Conservation (phyloP, 2,888 invertebrate genomes). For the Taphrorychus bicolor region DNA sequence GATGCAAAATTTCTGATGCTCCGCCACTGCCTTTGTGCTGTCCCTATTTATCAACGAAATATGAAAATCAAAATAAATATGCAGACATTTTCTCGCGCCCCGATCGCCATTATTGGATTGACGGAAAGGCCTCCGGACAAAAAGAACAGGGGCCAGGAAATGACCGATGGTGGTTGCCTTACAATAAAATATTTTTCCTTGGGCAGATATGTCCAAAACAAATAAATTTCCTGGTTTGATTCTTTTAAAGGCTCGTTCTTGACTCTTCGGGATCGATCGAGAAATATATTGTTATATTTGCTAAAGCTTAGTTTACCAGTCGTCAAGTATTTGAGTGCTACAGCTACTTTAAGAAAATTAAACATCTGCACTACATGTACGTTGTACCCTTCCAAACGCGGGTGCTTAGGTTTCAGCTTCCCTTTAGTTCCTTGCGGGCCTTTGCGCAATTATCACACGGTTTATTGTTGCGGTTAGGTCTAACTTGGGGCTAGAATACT, state of each 20-base stretch:
- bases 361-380: background rate
- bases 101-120: conserved; percentile 53
- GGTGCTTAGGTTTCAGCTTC: conserved; percentile 4
- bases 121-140: conserved; percentile 51
- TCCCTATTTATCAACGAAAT: conserved; percentile 42
- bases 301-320: background rate
- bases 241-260: conserved; percentile 15
- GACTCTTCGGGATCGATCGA: background rate
- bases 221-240: conserved; percentile 39
- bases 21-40: background rate
- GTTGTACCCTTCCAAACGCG: background rate
- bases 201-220: conserved; percentile 46
- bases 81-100: conserved; percentile 56
- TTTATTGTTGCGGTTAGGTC: conserved; percentile 59
- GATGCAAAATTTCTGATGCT: no score
- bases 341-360: background rate
- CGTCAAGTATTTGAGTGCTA: background rate
- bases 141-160: conserved; percentile 46
- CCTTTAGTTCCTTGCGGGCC: conserved; percentile 44
- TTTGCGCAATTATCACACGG: conserved; percentile 58
- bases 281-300: background rate
- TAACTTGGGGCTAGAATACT: conserved; percentile 57
- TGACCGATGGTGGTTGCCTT: conserved; percentile 53
- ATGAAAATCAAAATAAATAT: conserved; percentile 59
- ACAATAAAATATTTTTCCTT: conserved; percentile 53